phyloP scores from a whole-genome alignment of 1,140 invertebrate species.

The Leptopilina boulardi region DNA sequence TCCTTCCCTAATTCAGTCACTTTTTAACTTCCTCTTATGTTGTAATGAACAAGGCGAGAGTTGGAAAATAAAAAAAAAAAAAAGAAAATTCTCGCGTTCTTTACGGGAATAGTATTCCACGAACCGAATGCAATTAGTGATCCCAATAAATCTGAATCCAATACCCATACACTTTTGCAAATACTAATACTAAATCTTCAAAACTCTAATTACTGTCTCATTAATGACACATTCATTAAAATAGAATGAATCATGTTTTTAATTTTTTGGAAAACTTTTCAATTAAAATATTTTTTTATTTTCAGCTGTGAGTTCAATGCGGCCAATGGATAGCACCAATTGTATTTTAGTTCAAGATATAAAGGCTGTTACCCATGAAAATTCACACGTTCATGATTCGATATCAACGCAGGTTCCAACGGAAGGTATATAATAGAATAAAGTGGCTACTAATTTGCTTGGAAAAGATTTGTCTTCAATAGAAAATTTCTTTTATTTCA shows the following conservation, averaged over 20 bases:
- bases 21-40: conserved; percentile 18
- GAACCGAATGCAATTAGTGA: neutral
- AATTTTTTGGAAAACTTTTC: neutral
- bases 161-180: neutral
- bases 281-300: conserved; percentile 63
- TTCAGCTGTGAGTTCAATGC: conserved; percentile 91
- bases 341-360: conserved; percentile 93
- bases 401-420: conserved; percentile 85
- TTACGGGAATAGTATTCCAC: neutral
- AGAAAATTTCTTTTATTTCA: conserved; percentile 63
- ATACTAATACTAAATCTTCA: neutral
- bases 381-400: conserved; percentile 83
- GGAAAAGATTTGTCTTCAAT: conserved; percentile 19
- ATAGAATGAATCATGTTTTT: no score
- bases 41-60: neutral
- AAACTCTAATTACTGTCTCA: no score
- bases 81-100: neutral
- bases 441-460: neutral
- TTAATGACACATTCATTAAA: no score
- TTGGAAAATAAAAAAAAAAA: neutral
- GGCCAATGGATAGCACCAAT: conserved; percentile 88
- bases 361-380: conserved; percentile 89
- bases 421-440: conserved; percentile 83
- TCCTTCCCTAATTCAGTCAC: conserved; percentile 11
- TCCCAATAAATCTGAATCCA: neutral